Percentiles rank a stretch among this genome's conserved stretches.
Evolutionary conservation across 2,113 vertebrate genomes (phyloP).

Genomic region (Scalopus aquaticus): DNA sequence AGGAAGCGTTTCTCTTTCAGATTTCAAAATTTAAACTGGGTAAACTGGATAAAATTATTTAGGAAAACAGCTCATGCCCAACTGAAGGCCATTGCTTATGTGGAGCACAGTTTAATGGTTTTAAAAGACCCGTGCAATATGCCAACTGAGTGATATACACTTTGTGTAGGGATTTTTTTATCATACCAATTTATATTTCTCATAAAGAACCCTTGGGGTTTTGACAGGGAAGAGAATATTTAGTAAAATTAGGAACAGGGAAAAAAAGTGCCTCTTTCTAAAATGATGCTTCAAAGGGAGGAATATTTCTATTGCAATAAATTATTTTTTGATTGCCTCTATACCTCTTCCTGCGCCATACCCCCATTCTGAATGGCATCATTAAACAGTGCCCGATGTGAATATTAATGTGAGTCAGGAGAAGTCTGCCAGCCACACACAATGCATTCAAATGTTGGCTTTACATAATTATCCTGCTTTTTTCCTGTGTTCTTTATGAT

Average conservation of each 20-base stretch:
- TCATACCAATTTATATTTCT: conserved; percentile 61
- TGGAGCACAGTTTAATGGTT: neutral
- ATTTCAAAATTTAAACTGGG: neutral
- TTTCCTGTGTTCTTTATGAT: conserved; percentile 66
- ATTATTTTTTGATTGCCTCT: conserved; percentile 80
- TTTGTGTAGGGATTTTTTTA: conserved; percentile 55
- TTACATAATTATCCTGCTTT: conserved; percentile 70
- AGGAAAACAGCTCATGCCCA: neutral
- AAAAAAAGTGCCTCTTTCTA: conserved; percentile 16
- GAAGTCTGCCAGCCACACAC: conserved; percentile 74
- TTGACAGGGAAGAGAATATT: conserved; percentile 70
- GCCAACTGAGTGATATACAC: neutral
- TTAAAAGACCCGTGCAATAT: neutral
- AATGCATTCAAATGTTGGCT: conserved; percentile 76
- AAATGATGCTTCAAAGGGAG: conserved; percentile 65
- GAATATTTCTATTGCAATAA: conserved; percentile 76
- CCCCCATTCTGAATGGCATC: conserved; percentile 75
- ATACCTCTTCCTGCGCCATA: conserved; percentile 69
- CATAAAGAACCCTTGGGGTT: conserved; percentile 57
- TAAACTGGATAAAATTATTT: neutral
- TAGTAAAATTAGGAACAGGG: conserved; percentile 72
- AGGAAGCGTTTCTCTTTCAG: neutral
- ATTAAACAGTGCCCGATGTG: conserved; percentile 78
- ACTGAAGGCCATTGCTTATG: neutral
- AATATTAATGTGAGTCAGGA: conserved; percentile 77